Evolutionary conservation across 2,888 invertebrate genomes (phyloP), one percentile per base, ranked within the genome.

Genomic region (Rhagophthalmus giganteus): DNA sequence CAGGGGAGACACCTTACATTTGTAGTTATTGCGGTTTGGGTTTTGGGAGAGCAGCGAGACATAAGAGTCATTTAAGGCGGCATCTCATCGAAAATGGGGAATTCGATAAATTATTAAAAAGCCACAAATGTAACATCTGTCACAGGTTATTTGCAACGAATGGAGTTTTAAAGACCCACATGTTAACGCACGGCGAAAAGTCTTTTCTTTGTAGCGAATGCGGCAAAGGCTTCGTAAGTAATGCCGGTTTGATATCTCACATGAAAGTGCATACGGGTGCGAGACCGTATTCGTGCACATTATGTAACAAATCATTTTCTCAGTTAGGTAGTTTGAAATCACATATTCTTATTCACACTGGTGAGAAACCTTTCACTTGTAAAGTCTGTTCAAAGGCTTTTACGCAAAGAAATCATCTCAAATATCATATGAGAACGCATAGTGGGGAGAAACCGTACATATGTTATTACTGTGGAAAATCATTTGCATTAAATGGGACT

Each of bases 321-420:
- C 27, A 35, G 8, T 32, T 25, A 9, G 14, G 24, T 20, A 31
- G 25, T 11, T 35, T 50, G 13, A 32, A 10, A 5, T 25, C 14
- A 2, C 51, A 51, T 31, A 20, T 35, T 11, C 24, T 37, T 7
- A 24, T 9, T 8, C 51, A 51, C 14, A 45, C 45, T 2, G 51
- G 45, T 6, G 51, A 51, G 13, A 39, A 37, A 11, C 51, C 51
- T 2, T 39, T 38, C 16, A 32, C 24, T 11, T 51, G 51, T 28
- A 12, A 7, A 3, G 11, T 16, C 3, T 51, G 51, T 10, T 30
- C 15, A 9, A 34, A 45, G 16, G 12, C 20, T 13, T 51, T 39
- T 25, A 25, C 44, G 1, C 35, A 42, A 30, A 49, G 31, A 7
- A 31, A 27, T 1, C 12, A 15, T 8, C 32, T 44, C 11, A 33